Evolutionary conservation across 2,113 vertebrate genomes (phyloP).

Genomic region (Hemibagrus wyckioides): DNA sequence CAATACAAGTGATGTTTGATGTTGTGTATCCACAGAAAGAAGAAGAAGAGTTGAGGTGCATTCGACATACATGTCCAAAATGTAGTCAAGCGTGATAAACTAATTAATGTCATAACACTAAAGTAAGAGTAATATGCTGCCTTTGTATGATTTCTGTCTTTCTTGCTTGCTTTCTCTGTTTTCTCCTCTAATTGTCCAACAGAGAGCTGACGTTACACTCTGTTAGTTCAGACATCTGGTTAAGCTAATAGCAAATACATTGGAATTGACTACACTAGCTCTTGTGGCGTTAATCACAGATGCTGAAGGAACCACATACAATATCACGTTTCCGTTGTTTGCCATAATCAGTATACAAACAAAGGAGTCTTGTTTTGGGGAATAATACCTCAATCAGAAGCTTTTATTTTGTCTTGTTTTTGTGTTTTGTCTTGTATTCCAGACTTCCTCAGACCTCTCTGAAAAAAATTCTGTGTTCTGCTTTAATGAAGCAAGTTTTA

Average conservation of each 20-base stretch:
- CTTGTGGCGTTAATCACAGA: slow-evolving; percentile 32
- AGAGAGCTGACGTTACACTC: slow-evolving; percentile 26
- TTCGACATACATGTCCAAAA: background rate
- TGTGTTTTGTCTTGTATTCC: background rate
- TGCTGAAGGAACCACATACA: slow-evolving; percentile 6
- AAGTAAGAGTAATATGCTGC: background rate
- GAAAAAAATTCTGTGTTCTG: background rate
- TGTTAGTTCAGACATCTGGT: slow-evolving; percentile 36
- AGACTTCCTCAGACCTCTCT: background rate
- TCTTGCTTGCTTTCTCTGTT: background rate
- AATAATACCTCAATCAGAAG: background rate
- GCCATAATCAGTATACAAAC: background rate
- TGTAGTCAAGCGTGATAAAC: background rate
- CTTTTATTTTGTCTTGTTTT: background rate
- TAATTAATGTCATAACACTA: background rate
- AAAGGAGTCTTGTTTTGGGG: background rate
- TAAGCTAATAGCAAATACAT: slow-evolving; percentile 41
- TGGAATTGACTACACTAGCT: slow-evolving; percentile 4
- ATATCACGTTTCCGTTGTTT: background rate
- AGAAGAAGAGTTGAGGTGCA: background rate
- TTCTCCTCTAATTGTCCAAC: slow-evolving; percentile 14
- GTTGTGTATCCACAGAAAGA: background rate
- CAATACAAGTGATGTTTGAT: slow-evolving; percentile 19
- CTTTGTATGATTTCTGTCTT: background rate
- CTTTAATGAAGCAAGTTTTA: slow-evolving; percentile 20